phyloP scores from a whole-genome alignment of 2,113 vertebrate genomes.

The Mormyrus lacerda region DNA sequence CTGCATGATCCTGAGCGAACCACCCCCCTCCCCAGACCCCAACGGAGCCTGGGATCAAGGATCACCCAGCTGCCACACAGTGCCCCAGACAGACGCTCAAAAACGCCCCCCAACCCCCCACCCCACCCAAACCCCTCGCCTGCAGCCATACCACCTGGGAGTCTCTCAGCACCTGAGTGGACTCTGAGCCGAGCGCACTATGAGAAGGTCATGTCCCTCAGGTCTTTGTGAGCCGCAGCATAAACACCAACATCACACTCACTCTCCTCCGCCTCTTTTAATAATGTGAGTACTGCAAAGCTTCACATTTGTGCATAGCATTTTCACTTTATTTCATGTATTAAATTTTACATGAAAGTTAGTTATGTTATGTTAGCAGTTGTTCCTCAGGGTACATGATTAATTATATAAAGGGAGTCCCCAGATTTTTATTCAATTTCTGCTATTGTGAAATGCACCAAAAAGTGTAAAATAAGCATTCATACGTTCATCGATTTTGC shows the following conservation, averaged over 20 bases:
- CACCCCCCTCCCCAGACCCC: slow-evolving; percentile 1
- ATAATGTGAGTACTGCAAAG: not conserved
- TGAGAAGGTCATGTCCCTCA: slow-evolving; percentile 38
- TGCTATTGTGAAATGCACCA: not conserved
- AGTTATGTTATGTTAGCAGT: not conserved
- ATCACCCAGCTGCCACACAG: slow-evolving; percentile 47
- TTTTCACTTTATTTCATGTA: not conserved
- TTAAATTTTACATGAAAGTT: not conserved
- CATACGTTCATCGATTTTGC: not conserved
- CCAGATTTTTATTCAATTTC: not conserved
- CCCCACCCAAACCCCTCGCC: slow-evolving; percentile 37
- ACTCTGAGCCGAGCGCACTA: slow-evolving; percentile 24
- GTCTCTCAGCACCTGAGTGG: slow-evolving; percentile 37
- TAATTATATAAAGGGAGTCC: not conserved
- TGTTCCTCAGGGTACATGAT: not conserved
- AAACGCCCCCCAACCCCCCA: slow-evolving; percentile 40
- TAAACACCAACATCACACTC: not conserved
- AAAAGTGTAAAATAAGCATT: not conserved
- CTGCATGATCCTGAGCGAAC: slow-evolving; percentile 1
- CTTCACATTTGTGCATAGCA: not conserved
- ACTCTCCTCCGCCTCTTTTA: not conserved
- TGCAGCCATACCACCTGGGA: slow-evolving; percentile 55
- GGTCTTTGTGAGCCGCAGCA: slow-evolving; percentile 1
- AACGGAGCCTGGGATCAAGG: slow-evolving; percentile 22
- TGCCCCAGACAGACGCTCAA: slow-evolving; percentile 37